Evolutionary conservation across 2,113 vertebrate species (phyloP).

Genomic region (Neomonachus schauinslandi): DNA sequence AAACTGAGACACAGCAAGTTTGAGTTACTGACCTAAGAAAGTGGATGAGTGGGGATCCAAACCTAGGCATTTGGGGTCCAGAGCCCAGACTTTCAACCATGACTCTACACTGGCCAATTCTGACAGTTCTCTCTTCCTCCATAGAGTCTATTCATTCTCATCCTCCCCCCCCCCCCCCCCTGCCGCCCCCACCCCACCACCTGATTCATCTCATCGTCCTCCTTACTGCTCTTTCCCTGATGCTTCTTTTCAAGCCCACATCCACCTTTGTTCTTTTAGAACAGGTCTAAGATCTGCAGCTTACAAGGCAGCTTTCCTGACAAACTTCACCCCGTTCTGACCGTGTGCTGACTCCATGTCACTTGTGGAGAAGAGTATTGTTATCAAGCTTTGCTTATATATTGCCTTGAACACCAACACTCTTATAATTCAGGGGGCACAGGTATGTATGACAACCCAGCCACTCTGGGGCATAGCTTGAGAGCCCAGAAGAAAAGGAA

Average conservation of each 20-base stretch:
- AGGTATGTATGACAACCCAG: not conserved
- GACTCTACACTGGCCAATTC: not conserved
- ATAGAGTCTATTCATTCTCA: not conserved
- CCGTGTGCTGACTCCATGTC: not conserved
- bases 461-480: not conserved
- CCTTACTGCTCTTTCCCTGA: not conserved
- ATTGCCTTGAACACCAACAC: not conserved
- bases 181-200: accelerated
- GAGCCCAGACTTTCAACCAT: not conserved
- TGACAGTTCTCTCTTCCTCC: not conserved
- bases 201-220: not conserved
- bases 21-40: not conserved
- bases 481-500: not conserved
- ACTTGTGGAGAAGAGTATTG: not conserved
- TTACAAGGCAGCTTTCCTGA: not conserved
- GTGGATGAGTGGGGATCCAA: not conserved
- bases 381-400: not conserved
- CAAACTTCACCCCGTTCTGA: not conserved
- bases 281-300: not conserved
- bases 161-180: not conserved
- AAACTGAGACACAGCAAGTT: not conserved
- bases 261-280: not conserved
- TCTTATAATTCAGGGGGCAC: not conserved
- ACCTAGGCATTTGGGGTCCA: not conserved
- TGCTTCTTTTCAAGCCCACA: not conserved